A percentile compares a stretch with the other conserved stretches of the same genome.
Evolutionary conservation across 2,888 invertebrate genomes (phyloP).

Genomic region (Ernsta delagoae): DNA sequence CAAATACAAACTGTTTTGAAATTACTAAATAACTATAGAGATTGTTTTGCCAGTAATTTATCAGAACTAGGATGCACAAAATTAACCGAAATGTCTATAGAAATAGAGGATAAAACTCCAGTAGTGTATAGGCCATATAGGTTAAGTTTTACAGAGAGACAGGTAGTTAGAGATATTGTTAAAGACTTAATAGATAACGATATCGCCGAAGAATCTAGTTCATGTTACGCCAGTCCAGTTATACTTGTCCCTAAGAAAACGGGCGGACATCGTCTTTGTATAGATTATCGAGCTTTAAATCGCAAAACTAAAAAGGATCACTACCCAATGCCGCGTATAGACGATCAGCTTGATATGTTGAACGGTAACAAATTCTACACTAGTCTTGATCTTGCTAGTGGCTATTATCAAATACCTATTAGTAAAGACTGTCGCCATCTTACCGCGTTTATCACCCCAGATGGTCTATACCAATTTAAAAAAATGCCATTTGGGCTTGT

Average conservation of each 20-base stretch:
- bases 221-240: conserved; percentile 6
- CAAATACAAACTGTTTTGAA: neutral
- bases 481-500: conserved; percentile 37
- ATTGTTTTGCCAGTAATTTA: neutral
- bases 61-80: conserved; percentile 1
- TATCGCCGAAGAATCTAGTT: neutral
- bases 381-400: conserved; percentile 32
- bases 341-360: conserved; percentile 35
- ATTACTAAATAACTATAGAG: neutral
- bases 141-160: neutral
- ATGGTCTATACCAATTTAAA: conserved; percentile 33
- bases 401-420: conserved; percentile 38
- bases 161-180: conserved; percentile 5
- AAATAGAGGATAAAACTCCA: neutral
- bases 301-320: conserved; percentile 30
- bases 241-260: conserved; percentile 11
- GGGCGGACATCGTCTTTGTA: conserved; percentile 7
- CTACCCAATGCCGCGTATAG: conserved; percentile 36
- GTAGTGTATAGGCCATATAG: conserved; percentile 12
- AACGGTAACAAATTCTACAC: conserved; percentile 32
- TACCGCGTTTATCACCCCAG: conserved; percentile 36
- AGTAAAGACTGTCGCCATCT: conserved; percentile 18
- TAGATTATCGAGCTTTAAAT: conserved; percentile 17
- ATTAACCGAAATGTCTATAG: conserved; percentile 6
- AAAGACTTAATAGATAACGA: conserved; percentile 4